A percentile compares a stretch with the other conserved stretches of the same genome.
Evolutionary conservation across 30 jellyfish, hydroid and myxozoan genomes (phyloP).

Genomic region (Catostylus mosaicus): DNA sequence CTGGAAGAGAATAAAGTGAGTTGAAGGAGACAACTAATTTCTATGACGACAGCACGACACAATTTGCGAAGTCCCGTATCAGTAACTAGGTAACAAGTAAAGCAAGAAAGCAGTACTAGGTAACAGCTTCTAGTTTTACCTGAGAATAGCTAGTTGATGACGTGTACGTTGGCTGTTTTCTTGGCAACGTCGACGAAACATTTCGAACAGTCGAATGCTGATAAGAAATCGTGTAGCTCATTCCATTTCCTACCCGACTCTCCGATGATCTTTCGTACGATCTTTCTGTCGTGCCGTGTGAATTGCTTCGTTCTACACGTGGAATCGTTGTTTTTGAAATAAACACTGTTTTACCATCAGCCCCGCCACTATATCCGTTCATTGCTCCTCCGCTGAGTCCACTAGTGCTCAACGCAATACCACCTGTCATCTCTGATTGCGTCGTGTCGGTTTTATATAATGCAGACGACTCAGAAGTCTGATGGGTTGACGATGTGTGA

Average conservation of each 20-base stretch:
- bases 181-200: slow-evolving; percentile 71
- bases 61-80: no score
- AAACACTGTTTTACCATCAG: slow-evolving; percentile 37
- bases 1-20: no score
- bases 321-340: slow-evolving; percentile 66
- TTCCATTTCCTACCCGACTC: slow-evolving; percentile 59
- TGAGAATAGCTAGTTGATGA: slow-evolving; percentile 39
- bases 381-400: slow-evolving; percentile 28
- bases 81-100: no score
- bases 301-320: slow-evolving; percentile 62
- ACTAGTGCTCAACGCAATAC: slow-evolving; percentile 7
- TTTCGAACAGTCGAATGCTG: slow-evolving; percentile 84
- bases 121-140: slow-evolving; percentile 34
- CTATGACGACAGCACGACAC: no score
- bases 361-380: slow-evolving; percentile 26
- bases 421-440: slow-evolving; percentile 37
- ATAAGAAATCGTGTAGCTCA: slow-evolving; percentile 68
- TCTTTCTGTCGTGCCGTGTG: slow-evolving; percentile 55
- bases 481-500: slow-evolving; percentile 62
- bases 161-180: slow-evolving; percentile 41
- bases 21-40: no score
- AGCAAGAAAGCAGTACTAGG: no score
- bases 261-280: slow-evolving; percentile 43
- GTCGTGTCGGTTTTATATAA: slow-evolving; percentile 35
- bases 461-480: slow-evolving; percentile 65